phyloP scores from a whole-genome alignment of 2,113 vertebrate genomes.

The Hypomesus transpacificus region DNA sequence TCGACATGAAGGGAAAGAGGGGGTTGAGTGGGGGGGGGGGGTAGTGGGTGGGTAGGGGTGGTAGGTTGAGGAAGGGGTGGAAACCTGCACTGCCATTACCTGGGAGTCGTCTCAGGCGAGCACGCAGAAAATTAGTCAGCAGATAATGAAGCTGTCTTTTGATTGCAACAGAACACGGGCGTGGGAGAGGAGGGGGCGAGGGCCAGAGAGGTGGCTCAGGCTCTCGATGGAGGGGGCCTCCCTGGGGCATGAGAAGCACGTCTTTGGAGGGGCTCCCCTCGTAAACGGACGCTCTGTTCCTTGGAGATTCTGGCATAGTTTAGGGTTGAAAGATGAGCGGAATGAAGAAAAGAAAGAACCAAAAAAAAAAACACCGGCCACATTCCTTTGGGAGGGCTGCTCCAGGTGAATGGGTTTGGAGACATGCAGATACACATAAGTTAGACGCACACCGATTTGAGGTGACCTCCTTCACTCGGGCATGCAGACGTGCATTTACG shows the following conservation, averaged over 20 bases:
- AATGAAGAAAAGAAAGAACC: conserved; percentile 39
- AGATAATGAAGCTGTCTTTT: conserved; percentile 81
- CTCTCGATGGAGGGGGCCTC: conserved; percentile 39
- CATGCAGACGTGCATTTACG: background rate
- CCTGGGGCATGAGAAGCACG: conserved; percentile 61
- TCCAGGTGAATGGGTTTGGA: conserved; percentile 53
- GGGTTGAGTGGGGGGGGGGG: background rate
- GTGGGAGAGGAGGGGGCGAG: conserved; percentile 9
- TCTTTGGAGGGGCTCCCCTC: conserved; percentile 65
- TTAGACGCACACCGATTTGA: background rate
- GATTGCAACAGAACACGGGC: conserved; percentile 53
- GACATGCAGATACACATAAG: conserved; percentile 28
- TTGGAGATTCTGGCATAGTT: conserved; percentile 55
- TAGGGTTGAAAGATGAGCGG: conserved; percentile 59
- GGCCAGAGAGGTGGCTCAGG: conserved; percentile 13
- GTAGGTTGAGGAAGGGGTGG: conserved; percentile 12
- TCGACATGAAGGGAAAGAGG: conserved; percentile 58
- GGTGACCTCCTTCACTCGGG: too few species aligned
- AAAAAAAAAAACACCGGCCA: conserved; percentile 20
- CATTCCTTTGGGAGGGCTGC: conserved; percentile 50
- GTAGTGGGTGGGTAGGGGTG: background rate
- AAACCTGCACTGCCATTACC: conserved; percentile 67
- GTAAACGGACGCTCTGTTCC: conserved; percentile 63
- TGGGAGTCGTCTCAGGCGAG: conserved; percentile 70
- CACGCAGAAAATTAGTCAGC: conserved; percentile 73